Percentiles rank a stretch among this genome's conserved stretches.
These are phyloP conservation scores for Drosophila ananassae DNA, from an alignment of 1,140 invertebrate species.

Conservation along the genomic window DNA sequence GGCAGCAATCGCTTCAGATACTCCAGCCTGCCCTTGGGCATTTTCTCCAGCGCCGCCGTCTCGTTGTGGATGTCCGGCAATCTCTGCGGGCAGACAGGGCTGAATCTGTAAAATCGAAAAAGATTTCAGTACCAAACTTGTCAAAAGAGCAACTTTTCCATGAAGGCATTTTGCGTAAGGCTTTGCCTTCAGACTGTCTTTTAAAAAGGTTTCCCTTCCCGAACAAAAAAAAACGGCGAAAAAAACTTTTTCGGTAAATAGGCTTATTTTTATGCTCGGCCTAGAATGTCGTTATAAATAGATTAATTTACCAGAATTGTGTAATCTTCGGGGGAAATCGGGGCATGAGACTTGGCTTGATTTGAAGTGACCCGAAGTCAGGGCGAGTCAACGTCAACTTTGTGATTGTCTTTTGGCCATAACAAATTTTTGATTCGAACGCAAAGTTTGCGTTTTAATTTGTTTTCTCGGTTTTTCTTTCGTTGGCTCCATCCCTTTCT, in stretches of 20 bases:
- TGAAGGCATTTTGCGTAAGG: conserved; percentile 15
- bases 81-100: conserved; percentile 96
- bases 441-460: conserved; percentile 68
- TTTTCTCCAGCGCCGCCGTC: conserved; percentile 90
- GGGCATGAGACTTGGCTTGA: conserved; percentile 2
- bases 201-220: conserved; percentile 44
- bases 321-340: conserved; percentile 56
- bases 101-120: conserved; percentile 86
- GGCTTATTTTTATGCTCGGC: conserved; percentile 72
- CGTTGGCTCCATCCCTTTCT: not conserved
- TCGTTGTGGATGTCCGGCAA: conserved; percentile 92
- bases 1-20: conserved; percentile 94
- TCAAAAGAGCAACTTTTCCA: conserved; percentile 46
- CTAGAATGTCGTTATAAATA: conserved; percentile 75
- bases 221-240: conserved; percentile 9
- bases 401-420: conserved; percentile 69
- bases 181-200: conserved; percentile 10
- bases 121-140: conserved; percentile 43
- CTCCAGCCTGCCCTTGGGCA: conserved; percentile 94
- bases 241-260: conserved; percentile 47
- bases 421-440: conserved; percentile 77
- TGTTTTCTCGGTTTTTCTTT: conserved; percentile 40
- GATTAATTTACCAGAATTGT: conserved; percentile 78
- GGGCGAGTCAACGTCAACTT: conserved; percentile 41
- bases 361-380: conserved; percentile 5